phyloP scores from a whole-genome alignment of 2,888 invertebrate genomes.

The Dryobotodes eremita region DNA sequence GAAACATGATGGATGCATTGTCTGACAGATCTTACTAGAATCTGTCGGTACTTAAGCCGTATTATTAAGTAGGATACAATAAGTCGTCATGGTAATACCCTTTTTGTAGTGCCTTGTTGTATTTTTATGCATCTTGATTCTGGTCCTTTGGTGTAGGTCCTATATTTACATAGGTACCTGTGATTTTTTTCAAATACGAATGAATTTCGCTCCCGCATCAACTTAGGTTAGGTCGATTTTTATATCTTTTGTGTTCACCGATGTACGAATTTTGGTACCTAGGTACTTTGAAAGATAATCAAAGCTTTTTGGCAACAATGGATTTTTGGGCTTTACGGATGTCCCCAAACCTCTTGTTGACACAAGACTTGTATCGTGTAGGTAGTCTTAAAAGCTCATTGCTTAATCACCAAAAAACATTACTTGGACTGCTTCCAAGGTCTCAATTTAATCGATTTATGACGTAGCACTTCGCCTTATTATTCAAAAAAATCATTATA shows the following conservation, averaged over 20 bases:
- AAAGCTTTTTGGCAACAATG: background rate
- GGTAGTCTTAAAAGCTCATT: background rate
- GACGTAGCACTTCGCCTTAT: background rate
- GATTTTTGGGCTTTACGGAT: background rate
- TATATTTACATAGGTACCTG: background rate
- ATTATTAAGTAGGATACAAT: slow-evolving; percentile 11
- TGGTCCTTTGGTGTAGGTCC: background rate
- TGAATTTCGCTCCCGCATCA: background rate
- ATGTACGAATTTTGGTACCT: background rate
- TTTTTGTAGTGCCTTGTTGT: background rate
- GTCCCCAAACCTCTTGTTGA: background rate
- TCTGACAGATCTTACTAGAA: slow-evolving; percentile 45
- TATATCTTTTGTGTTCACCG: background rate
- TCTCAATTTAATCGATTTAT: slow-evolving; percentile 12
- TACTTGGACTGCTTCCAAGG: slow-evolving; percentile 22
- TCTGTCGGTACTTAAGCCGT: background rate
- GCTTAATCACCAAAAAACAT: background rate
- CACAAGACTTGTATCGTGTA: background rate
- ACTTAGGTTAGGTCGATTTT: background rate
- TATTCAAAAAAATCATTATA: slow-evolving; percentile 43
- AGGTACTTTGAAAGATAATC: background rate
- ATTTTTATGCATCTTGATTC: background rate
- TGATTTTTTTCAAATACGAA: background rate
- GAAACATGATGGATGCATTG: slow-evolving; percentile 63
- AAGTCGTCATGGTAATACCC: slow-evolving; percentile 5